phyloP scores from a whole-genome alignment of 2,113 vertebrate genomes.

The Probosciger aterrimus region DNA sequence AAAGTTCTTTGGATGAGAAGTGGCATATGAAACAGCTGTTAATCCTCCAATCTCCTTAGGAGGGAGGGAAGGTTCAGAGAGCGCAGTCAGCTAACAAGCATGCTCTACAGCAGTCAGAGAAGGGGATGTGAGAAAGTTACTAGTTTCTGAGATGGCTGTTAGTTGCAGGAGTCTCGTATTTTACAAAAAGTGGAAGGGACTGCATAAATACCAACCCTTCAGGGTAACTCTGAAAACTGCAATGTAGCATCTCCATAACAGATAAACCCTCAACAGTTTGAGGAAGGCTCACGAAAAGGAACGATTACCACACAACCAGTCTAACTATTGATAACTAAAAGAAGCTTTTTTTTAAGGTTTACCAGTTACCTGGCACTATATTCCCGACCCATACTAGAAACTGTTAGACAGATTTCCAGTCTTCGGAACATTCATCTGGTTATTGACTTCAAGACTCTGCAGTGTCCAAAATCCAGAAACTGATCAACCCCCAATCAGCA shows the following conservation, averaged over 20 bases:
- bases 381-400: neutral
- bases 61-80: neutral
- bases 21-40: neutral
- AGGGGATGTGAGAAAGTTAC: neutral
- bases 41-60: neutral
- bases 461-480: neutral
- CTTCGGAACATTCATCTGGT: neutral
- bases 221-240: neutral
- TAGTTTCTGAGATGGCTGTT: neutral
- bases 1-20: neutral
- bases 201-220: neutral
- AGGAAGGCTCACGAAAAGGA: neutral
- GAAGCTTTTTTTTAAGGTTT: neutral
- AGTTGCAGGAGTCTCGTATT: neutral
- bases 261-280: neutral
- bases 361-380: neutral
- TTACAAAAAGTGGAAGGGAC: neutral
- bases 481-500: neutral
- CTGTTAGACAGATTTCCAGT: neutral
- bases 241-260: neutral
- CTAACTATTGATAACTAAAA: neutral
- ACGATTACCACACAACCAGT: neutral
- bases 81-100: neutral
- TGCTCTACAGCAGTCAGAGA: neutral
- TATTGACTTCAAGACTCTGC: neutral